Evolutionary conservation across 92 coral and sea anemone species (phyloP), one percentile per base, ranked within the genome.

Genomic region (Porites divaricata): DNA sequence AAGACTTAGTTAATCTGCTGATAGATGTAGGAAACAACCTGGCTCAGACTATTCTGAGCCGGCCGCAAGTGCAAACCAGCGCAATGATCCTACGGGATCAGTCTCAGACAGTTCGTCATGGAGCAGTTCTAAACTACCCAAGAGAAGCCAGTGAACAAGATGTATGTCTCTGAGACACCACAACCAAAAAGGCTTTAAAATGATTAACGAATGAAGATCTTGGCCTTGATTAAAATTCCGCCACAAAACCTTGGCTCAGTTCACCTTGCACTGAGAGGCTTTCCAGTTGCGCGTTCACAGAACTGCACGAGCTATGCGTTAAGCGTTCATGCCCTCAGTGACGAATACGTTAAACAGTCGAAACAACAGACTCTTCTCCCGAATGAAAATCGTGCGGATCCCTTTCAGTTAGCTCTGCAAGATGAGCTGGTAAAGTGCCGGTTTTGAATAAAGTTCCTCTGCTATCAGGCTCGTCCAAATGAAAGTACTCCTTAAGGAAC

Each of bases 401-500:
- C 82, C 50, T 77, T 77, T 59, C 82, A 77, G 82, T 54, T 51
- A 22, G 72, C 71, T 14, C 70, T 77, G 9, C 82, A 26, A 22
- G 54, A 77, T 16, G 24, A 53, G 53, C 26, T 50, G 13, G 78
- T 20, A 48, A 74, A 74, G 24, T 28, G 53, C 50, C 24, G 17
- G 49, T 78, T 24, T 51, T 57, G 23, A 69, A 63, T 57, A 62
- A 78, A 15, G 70, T 78, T 50, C 83, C 72, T 67, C 72, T 51
- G 6, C 73, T 69, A 23, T 63, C 83, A 24, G 83, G 73, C 16
- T 28, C 72, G 48, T 67, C 72, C 15, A 67, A 26, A 49, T 25
- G 50, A 20, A 62, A 63, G 83, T 24, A 78, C 72, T 78, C 83
- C 11, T 63, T 78, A 20, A 63, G 83, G 58, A 78, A n/a, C n/a